Conservation (phyloP, 2,797 vertebrate species). For the Apogon talboti region DNA sequence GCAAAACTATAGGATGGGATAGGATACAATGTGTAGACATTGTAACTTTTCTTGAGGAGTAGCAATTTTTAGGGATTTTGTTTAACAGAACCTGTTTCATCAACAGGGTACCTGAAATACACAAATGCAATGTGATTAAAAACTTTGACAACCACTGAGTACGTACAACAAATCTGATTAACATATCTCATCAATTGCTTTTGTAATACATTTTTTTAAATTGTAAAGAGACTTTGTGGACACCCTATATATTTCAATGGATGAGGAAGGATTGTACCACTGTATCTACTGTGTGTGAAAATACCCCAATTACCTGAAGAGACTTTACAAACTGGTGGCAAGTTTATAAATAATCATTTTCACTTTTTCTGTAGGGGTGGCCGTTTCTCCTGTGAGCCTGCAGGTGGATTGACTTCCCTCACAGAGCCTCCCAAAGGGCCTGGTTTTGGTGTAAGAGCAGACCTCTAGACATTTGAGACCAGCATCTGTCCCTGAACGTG, state of each 20-base stretch:
- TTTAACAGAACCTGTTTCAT: not conserved
- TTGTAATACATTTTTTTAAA: too few species aligned
- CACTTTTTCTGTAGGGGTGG: constrained; percentile 82
- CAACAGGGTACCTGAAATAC: too few species aligned
- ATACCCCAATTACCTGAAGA: not conserved
- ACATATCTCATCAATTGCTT: too few species aligned
- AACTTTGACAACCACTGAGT: too few species aligned
- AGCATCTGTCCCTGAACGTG: constrained; percentile 29
- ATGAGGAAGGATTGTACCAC: not conserved
- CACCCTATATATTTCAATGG: not conserved
- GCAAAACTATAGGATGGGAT: too few species aligned
- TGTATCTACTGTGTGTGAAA: not conserved
- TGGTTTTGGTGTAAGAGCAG: constrained; percentile 92
- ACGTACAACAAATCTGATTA: too few species aligned
- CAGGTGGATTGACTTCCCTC: constrained; percentile 93
- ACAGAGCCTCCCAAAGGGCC: constrained; percentile 92
- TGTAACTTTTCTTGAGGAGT: too few species aligned
- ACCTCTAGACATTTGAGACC: constrained; percentile 82
- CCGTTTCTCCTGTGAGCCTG: constrained; percentile 97
- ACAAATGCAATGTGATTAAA: too few species aligned
- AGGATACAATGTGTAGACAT: too few species aligned
- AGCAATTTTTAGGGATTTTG: not conserved
- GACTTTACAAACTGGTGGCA: not conserved
- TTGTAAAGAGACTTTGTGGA: too few species aligned
- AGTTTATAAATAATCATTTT: not conserved